Evolutionary conservation across 2,797 vertebrate species (phyloP), one percentile per base, ranked within the genome.

Genomic region (Tapirus indicus): DNA sequence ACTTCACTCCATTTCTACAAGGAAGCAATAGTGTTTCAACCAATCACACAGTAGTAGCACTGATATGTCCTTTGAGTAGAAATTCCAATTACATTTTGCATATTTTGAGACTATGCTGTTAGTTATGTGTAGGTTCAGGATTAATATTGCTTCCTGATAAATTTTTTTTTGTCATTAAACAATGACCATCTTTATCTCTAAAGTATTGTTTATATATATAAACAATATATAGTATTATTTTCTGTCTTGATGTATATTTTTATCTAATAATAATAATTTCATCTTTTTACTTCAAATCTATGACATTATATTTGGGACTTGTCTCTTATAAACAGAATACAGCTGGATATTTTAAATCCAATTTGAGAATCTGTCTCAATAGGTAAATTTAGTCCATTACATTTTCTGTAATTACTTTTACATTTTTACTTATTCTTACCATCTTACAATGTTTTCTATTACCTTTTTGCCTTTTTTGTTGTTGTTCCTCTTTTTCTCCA

Each of bases 111-210:
- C 32, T 41, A 83, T 69, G 11, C 29, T 74, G 25, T 49, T 82
- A 80, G 9, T 60, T 83, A 88, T 75, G 1, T 83, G 52, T 82
- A 21, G 60, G 20, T 56, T 95, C 49, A 41, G n/a, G 20, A 82
- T 75, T 83, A 88, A 83, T 60, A 83, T 32, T 82, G 52, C 52
- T 72, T 91, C 64, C 47, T 56, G 12, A 79, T 72, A 62, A 95
- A 72, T 58, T 17, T 64, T 38, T 38, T 87, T 60, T 66, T 75
- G 27, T 92, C 25, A 16, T 92, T 92, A 82, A 90, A 32, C 74
- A 88, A 88, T 88, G 12, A 74, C 29, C 12, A 8, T 88, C 35
- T 83, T 89, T 89, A 83, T 94, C 78, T 83, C n/a, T 75, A 83
- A 38, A 38, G 47, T 47, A 47, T 47, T 47, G 47, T 11, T 47